Conservation (phyloP, 2,888 invertebrate species). For the Lithophane ornitopus region DNA sequence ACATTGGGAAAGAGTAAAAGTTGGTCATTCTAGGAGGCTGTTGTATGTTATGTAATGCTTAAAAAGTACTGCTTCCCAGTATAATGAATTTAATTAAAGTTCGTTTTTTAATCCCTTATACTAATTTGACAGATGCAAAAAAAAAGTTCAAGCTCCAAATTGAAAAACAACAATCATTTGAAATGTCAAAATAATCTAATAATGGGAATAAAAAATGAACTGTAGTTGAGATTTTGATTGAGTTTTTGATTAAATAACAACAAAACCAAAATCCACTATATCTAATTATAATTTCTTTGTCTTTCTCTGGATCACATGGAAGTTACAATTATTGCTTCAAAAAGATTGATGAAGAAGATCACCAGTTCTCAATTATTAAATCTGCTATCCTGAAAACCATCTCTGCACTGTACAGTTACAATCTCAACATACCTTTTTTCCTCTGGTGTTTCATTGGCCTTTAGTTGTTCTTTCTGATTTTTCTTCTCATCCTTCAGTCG, state of each 20-base stretch:
- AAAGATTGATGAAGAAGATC: too few relatives aligned
- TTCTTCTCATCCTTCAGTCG: slow-evolving; percentile 92
- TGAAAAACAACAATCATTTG: too few relatives aligned
- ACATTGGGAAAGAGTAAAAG: background rate
- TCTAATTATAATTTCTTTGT: background rate
- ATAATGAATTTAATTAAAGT: background rate
- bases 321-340: background rate
- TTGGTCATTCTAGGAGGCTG: background rate
- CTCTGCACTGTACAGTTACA: background rate
- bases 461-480: slow-evolving; percentile 93
- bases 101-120: too few relatives aligned
- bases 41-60: background rate
- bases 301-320: background rate
- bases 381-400: background rate
- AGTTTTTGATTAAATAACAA: too few relatives aligned
- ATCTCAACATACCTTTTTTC: slow-evolving; percentile 92
- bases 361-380: background rate
- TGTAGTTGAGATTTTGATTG: too few relatives aligned
- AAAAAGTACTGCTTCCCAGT: background rate
- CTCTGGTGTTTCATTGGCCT: slow-evolving; percentile 98
- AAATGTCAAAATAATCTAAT: too few relatives aligned
- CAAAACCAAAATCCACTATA: background rate
- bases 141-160: too few relatives aligned
- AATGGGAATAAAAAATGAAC: too few relatives aligned
- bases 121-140: too few relatives aligned